A percentile compares a stretch with the other conserved stretches of the same genome.
These are phyloP conservation scores for Cybosia mesomella DNA, from an alignment of 2,888 invertebrate genomes.

Conservation along the genomic window DNA sequence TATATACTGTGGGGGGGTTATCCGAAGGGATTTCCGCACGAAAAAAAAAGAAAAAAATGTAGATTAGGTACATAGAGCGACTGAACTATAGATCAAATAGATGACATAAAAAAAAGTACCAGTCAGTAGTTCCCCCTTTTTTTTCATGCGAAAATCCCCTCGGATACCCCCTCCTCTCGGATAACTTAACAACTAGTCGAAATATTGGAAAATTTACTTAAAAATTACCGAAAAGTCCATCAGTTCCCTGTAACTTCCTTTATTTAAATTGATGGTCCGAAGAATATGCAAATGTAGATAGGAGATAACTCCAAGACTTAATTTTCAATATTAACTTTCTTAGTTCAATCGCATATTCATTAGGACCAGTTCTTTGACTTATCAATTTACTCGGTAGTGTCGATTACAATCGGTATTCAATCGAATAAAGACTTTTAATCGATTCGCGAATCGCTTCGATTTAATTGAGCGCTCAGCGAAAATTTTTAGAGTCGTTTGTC, in stretches of 20 bases:
- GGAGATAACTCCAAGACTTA: conserved; percentile 53
- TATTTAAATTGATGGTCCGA: conserved; percentile 29
- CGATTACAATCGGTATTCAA: conserved; percentile 66
- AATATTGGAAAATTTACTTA: background rate
- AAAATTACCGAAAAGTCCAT: background rate
- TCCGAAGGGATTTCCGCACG: too few relatives aligned
- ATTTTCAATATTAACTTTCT: conserved; percentile 59
- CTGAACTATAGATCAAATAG: too few relatives aligned
- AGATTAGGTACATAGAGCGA: too few relatives aligned
- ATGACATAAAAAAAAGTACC: too few relatives aligned
- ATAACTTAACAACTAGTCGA: too few relatives aligned
- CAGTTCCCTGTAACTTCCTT: background rate
- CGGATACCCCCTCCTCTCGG: too few relatives aligned
- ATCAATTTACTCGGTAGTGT: conserved; percentile 54
- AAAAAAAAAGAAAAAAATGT: too few relatives aligned
- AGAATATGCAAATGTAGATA: conserved; percentile 50
- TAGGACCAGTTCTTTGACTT: conserved; percentile 52
- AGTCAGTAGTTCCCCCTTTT: too few relatives aligned
- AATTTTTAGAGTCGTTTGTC: conserved; percentile 57
- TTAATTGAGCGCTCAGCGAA: conserved; percentile 61
- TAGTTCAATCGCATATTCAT: conserved; percentile 61
- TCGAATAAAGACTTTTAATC: conserved; percentile 53
- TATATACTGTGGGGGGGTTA: too few relatives aligned
- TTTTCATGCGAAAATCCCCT: too few relatives aligned
- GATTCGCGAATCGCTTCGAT: conserved; percentile 42